A percentile compares a stretch with the other conserved stretches of the same genome.
phyloP scores from a whole-genome alignment of 2,797 vertebrate genomes.

The Hafferia zeledoni region DNA sequence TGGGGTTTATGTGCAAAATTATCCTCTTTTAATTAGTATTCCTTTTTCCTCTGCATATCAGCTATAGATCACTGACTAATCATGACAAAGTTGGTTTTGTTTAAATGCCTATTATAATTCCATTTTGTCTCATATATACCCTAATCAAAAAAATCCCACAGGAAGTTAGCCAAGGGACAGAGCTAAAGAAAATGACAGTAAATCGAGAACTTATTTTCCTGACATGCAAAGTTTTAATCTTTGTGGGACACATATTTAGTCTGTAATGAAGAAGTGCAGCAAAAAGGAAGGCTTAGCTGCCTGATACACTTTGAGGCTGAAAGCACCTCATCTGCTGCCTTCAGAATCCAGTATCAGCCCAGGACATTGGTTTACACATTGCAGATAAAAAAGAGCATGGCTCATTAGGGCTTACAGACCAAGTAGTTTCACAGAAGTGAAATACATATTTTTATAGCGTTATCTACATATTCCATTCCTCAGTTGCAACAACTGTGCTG shows the following conservation, averaged over 20 bases:
- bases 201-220: not conserved
- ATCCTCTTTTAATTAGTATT: not conserved
- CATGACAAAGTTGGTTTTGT: not conserved
- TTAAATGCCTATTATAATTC: conserved; percentile 7
- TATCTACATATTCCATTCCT: not conserved
- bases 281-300: not conserved
- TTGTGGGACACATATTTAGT: not conserved
- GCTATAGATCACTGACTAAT: not conserved
- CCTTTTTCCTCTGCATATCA: not conserved
- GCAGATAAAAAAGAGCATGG: not conserved
- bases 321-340: not conserved
- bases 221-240: not conserved
- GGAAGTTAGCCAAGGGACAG: not conserved
- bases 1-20: not conserved
- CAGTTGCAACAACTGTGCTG: rapidly evolving
- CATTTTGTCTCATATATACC: not conserved
- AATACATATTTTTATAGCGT: not conserved
- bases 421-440: not conserved
- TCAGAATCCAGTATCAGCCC: not conserved
- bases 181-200: not conserved
- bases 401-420: not conserved
- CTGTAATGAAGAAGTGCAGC: not conserved
- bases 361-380: not conserved
- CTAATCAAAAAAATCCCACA: conserved; percentile 5
- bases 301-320: not conserved